Percentiles rank a stretch among this genome's conserved stretches.
Evolutionary conservation across 2,113 vertebrate genomes (phyloP).

Genomic region (Larimichthys crocea): DNA sequence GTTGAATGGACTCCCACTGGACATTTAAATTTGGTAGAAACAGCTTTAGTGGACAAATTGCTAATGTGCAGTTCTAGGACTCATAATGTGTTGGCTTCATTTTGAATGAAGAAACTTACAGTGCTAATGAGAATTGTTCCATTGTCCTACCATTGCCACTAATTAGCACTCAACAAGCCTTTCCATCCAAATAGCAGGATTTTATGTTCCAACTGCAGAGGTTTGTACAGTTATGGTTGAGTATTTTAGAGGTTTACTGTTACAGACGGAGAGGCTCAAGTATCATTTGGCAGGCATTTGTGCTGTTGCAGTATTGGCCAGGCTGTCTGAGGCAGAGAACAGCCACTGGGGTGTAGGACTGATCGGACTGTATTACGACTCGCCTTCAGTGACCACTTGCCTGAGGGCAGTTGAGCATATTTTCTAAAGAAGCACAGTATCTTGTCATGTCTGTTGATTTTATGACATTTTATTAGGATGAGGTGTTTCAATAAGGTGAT

Average conservation of each 20-base stretch:
- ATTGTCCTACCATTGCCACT: not conserved
- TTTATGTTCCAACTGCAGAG: constrained; percentile 3
- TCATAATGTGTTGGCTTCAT: not conserved
- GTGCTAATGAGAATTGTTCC: constrained; percentile 6
- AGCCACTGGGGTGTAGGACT: constrained; percentile 3
- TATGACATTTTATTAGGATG: not conserved
- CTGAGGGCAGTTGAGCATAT: not conserved
- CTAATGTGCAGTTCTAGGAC: not conserved
- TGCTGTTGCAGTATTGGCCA: constrained; percentile 46
- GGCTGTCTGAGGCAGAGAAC: constrained; percentile 9
- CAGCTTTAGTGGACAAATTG: constrained; percentile 2
- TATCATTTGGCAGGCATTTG: constrained; percentile 56
- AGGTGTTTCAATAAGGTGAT: not conserved
- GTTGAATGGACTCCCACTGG: constrained; percentile 12
- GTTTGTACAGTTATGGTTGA: constrained; percentile 47
- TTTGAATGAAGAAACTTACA: not conserved
- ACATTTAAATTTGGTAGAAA: not conserved
- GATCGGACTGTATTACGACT: constrained; percentile 25
- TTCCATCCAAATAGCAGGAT: not conserved
- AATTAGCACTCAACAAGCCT: not conserved
- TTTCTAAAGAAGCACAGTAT: not conserved
- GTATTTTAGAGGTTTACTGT: constrained; percentile 47
- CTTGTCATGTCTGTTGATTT: not conserved
- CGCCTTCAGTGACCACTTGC: not conserved
- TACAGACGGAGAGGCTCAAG: constrained; percentile 34